These are phyloP conservation scores for Drosophila paulistorum DNA, from an alignment of 1,140 invertebrate genomes.

Conservation along the genomic window DNA sequence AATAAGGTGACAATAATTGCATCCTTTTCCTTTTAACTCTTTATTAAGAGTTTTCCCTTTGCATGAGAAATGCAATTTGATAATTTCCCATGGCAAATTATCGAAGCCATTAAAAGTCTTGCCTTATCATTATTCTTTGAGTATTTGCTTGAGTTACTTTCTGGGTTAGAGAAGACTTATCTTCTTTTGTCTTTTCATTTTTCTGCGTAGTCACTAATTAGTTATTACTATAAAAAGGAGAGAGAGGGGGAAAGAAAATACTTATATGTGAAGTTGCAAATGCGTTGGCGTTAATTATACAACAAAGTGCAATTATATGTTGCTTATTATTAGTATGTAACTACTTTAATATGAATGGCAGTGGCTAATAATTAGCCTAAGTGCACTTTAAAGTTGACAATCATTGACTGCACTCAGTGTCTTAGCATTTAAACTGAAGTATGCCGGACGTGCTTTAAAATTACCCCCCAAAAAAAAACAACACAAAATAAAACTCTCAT, in stretches of 20 bases:
- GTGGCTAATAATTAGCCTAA: slow-evolving; percentile 12
- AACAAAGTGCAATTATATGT: slow-evolving; percentile 49
- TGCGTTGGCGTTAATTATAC: slow-evolving; percentile 68
- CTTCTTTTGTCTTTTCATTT: slow-evolving; percentile 25
- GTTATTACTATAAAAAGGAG: slow-evolving; percentile 50
- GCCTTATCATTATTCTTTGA: slow-evolving; percentile 33
- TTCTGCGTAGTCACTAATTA: slow-evolving; percentile 69
- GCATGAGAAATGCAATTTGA: not conserved
- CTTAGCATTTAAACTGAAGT: not conserved
- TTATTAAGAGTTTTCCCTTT: not conserved
- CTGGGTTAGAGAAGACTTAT: slow-evolving; percentile 34
- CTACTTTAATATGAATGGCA: slow-evolving; percentile 25
- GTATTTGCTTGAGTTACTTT: slow-evolving; percentile 43
- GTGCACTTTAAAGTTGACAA: slow-evolving; percentile 7
- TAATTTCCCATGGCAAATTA: slow-evolving; percentile 12
- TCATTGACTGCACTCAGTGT: slow-evolving; percentile 8
- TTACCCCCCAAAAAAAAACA: not conserved
- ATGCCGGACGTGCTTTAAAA: not conserved
- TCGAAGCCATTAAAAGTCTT: not conserved
- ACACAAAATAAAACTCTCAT: not conserved
- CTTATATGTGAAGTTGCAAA: slow-evolving; percentile 37
- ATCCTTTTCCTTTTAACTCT: not conserved
- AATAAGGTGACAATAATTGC: not conserved
- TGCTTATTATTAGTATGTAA: slow-evolving; percentile 44
- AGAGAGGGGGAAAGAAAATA: slow-evolving; percentile 26